Evolutionary conservation across 92 coral and sea anemone species (phyloP).

Genomic region (Epizoanthus scotinus): DNA sequence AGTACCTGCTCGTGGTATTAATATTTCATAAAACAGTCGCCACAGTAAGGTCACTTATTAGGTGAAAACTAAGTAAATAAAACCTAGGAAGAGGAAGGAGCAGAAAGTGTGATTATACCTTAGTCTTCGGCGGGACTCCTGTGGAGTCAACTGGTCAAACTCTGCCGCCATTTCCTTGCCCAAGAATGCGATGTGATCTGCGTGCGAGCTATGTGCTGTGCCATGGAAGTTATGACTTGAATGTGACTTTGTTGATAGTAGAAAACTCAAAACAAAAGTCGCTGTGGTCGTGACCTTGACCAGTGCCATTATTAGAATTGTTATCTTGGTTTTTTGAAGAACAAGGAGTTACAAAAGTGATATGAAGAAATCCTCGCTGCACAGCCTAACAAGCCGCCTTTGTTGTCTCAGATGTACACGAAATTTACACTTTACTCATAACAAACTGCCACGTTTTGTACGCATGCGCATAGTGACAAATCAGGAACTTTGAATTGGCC

Average conservation of each 20-base stretch:
- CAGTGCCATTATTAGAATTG: background rate
- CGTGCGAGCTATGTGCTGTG: conserved; percentile 64
- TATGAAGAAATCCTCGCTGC: background rate
- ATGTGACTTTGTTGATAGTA: conserved; percentile 27
- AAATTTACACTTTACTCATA: background rate
- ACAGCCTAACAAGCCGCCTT: background rate
- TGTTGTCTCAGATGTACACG: background rate
- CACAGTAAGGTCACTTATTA: background rate
- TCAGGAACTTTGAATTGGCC: too few relatives aligned
- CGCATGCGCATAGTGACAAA: conserved; percentile 35
- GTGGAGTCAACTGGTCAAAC: conserved; percentile 79
- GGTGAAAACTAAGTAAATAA: background rate
- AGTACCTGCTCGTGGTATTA: background rate
- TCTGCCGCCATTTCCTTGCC: conserved; percentile 91
- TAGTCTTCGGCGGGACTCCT: conserved; percentile 88
- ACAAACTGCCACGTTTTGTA: conserved; percentile 39
- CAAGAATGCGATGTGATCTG: conserved; percentile 84
- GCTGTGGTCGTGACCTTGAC: background rate
- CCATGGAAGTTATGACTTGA: conserved; percentile 40
- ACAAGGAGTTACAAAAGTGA: background rate
- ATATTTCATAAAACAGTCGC: background rate
- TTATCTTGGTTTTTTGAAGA: background rate
- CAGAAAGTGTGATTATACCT: conserved; percentile 54
- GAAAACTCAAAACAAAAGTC: background rate
- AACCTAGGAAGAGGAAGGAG: background rate